Percentiles rank a stretch among this genome's conserved stretches.
These are phyloP conservation scores for Parazoanthus atlanticus DNA, from an alignment of 92 coral and sea anemone species.

Conservation along the genomic window DNA sequence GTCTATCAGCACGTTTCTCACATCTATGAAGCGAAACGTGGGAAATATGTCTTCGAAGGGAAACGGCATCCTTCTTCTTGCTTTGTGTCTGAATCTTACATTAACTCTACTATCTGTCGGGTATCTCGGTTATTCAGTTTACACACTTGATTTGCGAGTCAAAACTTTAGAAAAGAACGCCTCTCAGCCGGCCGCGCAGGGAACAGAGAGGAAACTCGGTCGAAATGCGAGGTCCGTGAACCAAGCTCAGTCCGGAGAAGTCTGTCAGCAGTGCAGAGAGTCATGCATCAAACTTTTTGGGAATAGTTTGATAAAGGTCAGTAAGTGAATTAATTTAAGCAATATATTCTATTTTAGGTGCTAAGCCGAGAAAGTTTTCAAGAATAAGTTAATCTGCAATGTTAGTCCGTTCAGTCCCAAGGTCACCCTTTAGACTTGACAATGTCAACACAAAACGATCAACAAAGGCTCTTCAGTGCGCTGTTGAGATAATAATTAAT, in stretches of 20 bases:
- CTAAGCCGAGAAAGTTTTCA: neutral
- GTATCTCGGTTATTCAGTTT: conserved; percentile 18
- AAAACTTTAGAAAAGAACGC: neutral
- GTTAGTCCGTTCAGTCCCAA: neutral
- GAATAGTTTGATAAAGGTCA: conserved; percentile 14
- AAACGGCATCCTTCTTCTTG: conserved; percentile 13
- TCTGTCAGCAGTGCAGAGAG: conserved; percentile 41
- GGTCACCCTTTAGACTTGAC: neutral
- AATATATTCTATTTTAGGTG: neutral
- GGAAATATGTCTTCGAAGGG: conserved; percentile 4
- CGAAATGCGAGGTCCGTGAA: conserved; percentile 28
- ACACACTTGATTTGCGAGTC: conserved; percentile 26
- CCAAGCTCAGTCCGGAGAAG: conserved; percentile 11
- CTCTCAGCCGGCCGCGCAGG: neutral
- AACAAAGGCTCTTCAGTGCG: too few species aligned
- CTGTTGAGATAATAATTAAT: too few species aligned
- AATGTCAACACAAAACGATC: too few species aligned
- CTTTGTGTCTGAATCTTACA: conserved; percentile 21
- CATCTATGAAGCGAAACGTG: neutral
- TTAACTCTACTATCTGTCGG: conserved; percentile 19
- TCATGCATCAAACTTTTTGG: conserved; percentile 32
- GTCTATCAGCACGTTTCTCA: neutral
- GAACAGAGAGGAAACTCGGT: neutral
- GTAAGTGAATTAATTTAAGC: neutral
- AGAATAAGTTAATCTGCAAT: neutral